These are phyloP conservation scores for Pyrgilauda ruficollis DNA, from an alignment of 2,113 vertebrate species.

Conservation along the genomic window DNA sequence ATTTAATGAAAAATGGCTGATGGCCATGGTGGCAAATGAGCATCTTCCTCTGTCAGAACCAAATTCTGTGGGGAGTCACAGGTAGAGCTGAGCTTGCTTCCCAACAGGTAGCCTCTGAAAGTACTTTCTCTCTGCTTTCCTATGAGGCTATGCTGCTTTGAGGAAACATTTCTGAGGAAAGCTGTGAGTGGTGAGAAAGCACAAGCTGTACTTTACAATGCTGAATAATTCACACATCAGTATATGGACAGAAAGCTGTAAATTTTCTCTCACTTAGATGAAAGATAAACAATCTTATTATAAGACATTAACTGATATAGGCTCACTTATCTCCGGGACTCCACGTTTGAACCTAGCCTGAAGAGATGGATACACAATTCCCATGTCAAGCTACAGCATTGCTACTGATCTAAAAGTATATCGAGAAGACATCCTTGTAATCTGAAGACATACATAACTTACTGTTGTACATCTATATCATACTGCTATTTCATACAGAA, in stretches of 20 bases:
- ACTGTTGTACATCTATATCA: not conserved
- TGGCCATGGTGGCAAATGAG: not conserved
- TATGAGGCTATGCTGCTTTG: not conserved
- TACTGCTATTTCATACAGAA: not conserved
- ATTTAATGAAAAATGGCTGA: not conserved
- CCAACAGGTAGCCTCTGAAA: not conserved
- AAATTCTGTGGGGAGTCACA: not conserved
- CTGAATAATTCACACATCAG: not conserved
- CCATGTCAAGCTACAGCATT: not conserved
- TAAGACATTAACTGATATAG: not conserved
- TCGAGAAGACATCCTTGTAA: not conserved
- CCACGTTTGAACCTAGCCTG: not conserved
- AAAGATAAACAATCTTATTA: not conserved
- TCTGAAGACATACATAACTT: not conserved
- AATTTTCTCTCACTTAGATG: not conserved
- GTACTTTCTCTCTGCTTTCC: not conserved
- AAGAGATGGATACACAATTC: not conserved
- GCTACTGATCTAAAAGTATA: not conserved
- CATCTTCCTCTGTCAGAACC: not conserved
- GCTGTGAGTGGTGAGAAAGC: not conserved
- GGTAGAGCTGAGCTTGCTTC: not conserved
- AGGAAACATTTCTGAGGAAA: not conserved
- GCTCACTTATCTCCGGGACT: not conserved
- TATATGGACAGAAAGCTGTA: not conserved
- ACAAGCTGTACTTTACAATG: not conserved